Evolutionary conservation across 30 jellyfish, hydroid and myxozoan species (phyloP), one percentile per base, ranked within the genome.

Genomic region (Sanderia malayensis): DNA sequence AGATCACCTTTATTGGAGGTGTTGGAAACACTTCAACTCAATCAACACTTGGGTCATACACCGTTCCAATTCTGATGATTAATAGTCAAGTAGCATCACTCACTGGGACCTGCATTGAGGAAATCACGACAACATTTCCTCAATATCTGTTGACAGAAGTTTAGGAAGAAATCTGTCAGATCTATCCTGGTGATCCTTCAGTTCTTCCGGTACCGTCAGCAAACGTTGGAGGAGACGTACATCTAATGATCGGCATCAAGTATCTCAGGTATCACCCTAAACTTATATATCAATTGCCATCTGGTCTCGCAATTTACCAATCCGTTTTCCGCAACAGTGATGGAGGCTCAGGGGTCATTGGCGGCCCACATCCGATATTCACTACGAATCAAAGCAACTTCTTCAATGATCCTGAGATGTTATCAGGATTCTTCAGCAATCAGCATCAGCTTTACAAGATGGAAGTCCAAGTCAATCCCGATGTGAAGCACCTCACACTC

Each of bases 301-400:
- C 52, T 37, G 52, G 52, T 37, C 13, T 37, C 6, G 6, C 52
- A 37, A 37, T 37, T 4, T 37, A 37, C 52, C 10, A 37, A 37
- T 37, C 52, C 52, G 13, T 37, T 6, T 37, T 37, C 13, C 10
- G 6, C 52, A 37, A 37, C 13, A 13, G 10, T 37, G 52, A 37
- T 37, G 52, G 52, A 4, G 52, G 52, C 31, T 60, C 30, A 3
- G 82, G 85, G 2, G 81, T 47, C 13, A 30, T 72, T 13, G 79
- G 79, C 24, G 85, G 85, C 3, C 61, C 77, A 25, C 85, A 47
- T 4, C 34, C 22, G 3, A 32, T 72, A 66, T 41, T 67, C 26
- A 31, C 71, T 4, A 26, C 9, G 18, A 55, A 4, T 55, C 31
- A 55, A 55, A 7, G 19, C 7, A n/a, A 55, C 18, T 55, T n/a